phyloP scores from a whole-genome alignment of 1,140 invertebrate species.

The Neuroterus valhalla region DNA sequence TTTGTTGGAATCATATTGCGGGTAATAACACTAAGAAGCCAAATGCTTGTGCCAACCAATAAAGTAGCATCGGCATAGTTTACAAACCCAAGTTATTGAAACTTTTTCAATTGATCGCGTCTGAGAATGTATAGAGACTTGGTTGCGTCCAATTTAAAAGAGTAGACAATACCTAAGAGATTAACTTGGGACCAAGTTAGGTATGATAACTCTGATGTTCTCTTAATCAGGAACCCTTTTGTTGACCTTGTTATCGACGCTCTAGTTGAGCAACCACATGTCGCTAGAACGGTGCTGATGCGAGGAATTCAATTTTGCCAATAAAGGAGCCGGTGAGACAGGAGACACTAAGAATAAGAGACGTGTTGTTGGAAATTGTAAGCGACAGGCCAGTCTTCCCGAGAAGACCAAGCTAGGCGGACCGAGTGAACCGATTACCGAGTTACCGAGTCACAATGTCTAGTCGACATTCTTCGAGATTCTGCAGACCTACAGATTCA shows the following conservation, averaged over 20 bases:
- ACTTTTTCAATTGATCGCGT: too few relatives aligned
- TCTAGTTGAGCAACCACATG: neutral
- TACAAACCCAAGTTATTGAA: too few relatives aligned
- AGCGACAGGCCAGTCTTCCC: slow-evolving; percentile 39
- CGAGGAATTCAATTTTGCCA: slow-evolving; percentile 25
- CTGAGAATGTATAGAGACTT: too few relatives aligned
- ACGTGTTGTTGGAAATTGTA: slow-evolving; percentile 30
- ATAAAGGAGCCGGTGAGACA: slow-evolving; percentile 20
- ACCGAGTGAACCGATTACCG: slow-evolving; percentile 10
- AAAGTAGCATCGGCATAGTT: too few relatives aligned
- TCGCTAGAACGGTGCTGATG: neutral
- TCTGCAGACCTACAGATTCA: slow-evolving; percentile 6
- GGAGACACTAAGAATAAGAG: slow-evolving; percentile 30
- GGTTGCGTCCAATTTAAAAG: too few relatives aligned
- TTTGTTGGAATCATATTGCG: too few relatives aligned
- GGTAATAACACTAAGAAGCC: too few relatives aligned
- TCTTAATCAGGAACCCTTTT: neutral
- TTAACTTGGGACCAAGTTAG: too few relatives aligned
- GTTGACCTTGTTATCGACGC: neutral
- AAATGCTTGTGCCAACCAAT: too few relatives aligned
- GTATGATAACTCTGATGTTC: too few relatives aligned
- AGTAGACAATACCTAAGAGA: too few relatives aligned
- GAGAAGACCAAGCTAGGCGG: slow-evolving; percentile 31
- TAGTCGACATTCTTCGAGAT: slow-evolving; percentile 23
- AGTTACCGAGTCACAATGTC: neutral